These are phyloP conservation scores for Microcebus lehilahytsara DNA, from an alignment of 2,113 vertebrate species.

Conservation along the genomic window DNA sequence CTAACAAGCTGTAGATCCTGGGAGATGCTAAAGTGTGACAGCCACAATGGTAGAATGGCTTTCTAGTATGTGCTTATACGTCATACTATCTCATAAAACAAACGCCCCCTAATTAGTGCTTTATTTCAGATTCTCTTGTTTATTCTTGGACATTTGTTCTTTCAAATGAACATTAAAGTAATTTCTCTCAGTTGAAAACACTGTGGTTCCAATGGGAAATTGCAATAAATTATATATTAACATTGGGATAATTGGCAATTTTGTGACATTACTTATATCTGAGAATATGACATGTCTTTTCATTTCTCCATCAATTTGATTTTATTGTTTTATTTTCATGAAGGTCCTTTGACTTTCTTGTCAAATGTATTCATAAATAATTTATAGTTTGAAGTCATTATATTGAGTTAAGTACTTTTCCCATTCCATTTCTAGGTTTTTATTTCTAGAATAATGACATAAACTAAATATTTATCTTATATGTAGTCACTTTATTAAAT, in stretches of 20 bases:
- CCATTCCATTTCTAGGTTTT: constrained; percentile 4
- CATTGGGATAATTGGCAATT: constrained; percentile 3
- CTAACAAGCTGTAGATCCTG: neutral
- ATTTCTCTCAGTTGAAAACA: neutral
- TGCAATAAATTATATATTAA: neutral
- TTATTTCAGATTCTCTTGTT: neutral
- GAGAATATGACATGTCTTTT: constrained; percentile 1
- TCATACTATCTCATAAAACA: neutral
- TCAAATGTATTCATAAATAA: constrained; percentile 48
- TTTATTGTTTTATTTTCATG: constrained; percentile 16
- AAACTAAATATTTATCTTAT: neutral
- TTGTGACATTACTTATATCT: constrained; percentile 6
- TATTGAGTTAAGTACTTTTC: neutral
- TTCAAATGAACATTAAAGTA: neutral
- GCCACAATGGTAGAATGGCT: neutral
- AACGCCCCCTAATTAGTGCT: neutral
- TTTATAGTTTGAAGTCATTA: neutral
- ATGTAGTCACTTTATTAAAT: neutral
- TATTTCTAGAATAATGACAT: neutral
- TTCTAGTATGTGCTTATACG: neutral
- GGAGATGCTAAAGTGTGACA: neutral
- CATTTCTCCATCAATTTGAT: neutral
- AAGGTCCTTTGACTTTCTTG: neutral
- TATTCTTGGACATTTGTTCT: neutral
- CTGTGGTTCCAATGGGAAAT: neutral